A percentile compares a stretch with the other conserved stretches of the same genome.
These are phyloP conservation scores for Erebia epiphron DNA, from an alignment of 2,888 invertebrate genomes.

Conservation along the genomic window DNA sequence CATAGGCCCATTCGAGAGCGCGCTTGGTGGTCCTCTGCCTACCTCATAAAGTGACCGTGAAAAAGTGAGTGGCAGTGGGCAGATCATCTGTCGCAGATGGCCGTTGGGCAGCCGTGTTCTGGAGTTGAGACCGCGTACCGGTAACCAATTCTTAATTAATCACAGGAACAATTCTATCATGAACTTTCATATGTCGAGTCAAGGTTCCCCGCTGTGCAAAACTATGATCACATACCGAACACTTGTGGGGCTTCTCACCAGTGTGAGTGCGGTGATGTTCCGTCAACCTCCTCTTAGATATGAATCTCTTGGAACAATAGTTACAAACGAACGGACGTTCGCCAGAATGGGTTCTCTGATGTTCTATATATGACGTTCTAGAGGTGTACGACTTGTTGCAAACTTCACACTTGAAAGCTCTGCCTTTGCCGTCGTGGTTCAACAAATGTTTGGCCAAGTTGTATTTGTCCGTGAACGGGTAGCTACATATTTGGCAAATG, in stretches of 20 bases:
- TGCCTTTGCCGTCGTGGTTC: slow-evolving; percentile 63
- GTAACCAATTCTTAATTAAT: background rate
- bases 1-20: no score
- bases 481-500: slow-evolving; percentile 69
- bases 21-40: no score
- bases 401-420: slow-evolving; percentile 62
- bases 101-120: no score
- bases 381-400: slow-evolving; percentile 67
- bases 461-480: slow-evolving; percentile 69
- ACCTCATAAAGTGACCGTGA: no score
- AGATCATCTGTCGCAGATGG: no score
- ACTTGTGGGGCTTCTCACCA: slow-evolving; percentile 72
- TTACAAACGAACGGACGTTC: slow-evolving; percentile 66
- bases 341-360: slow-evolving; percentile 73
- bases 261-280: slow-evolving; percentile 74
- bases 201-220: slow-evolving; percentile 73
- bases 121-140: no score
- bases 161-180: slow-evolving; percentile 50
- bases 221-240: slow-evolving; percentile 64
- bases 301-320: slow-evolving; percentile 66
- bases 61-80: no score
- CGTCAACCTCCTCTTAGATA: slow-evolving; percentile 63
- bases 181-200: slow-evolving; percentile 74
- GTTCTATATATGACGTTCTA: slow-evolving; percentile 60
- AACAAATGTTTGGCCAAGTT: slow-evolving; percentile 68